Evolutionary conservation across 2,113 vertebrate genomes (phyloP).

Genomic region (Eurypyga helias): DNA sequence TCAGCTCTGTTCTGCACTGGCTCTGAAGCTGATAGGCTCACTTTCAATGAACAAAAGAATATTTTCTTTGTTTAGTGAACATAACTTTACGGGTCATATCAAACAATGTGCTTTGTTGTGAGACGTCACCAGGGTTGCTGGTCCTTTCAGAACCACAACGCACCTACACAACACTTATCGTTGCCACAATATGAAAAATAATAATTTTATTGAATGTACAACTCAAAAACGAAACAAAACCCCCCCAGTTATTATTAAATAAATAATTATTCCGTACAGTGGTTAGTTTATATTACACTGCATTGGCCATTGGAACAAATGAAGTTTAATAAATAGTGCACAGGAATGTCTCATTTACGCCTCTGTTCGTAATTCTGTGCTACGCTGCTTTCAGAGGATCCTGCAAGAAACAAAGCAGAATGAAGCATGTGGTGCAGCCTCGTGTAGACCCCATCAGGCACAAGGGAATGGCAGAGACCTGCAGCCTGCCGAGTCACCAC

Average conservation of each 20-base stretch:
- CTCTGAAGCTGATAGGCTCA: conserved; percentile 15
- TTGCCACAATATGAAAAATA: conserved; percentile 81
- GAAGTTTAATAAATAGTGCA: conserved; percentile 61
- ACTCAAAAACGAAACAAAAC: conserved; percentile 30
- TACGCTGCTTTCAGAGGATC: conserved; percentile 85
- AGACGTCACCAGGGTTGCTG: conserved; percentile 28
- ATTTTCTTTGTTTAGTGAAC: not conserved
- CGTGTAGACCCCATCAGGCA: not conserved
- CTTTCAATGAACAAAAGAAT: not conserved
- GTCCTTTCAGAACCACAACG: conserved; percentile 46
- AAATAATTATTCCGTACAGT: conserved; percentile 76
- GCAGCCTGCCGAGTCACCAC: not conserved
- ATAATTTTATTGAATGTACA: conserved; percentile 78
- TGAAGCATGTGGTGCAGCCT: not conserved
- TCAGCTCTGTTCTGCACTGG: conserved; percentile 65
- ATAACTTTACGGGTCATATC: not conserved
- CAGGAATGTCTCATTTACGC: conserved; percentile 75
- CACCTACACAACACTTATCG: conserved; percentile 57
- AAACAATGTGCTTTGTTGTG: conserved; percentile 70
- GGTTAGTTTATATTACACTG: conserved; percentile 73
- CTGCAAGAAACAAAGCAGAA: conserved; percentile 69
- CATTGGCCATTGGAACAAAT: conserved; percentile 61
- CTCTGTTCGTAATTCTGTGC: conserved; percentile 84
- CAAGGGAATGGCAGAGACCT: not conserved
- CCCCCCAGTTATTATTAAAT: conserved; percentile 71